Base-by-base conservation (phyloP, 2,797 vertebrate genomes). In the Siniperca obscura region DNA sequence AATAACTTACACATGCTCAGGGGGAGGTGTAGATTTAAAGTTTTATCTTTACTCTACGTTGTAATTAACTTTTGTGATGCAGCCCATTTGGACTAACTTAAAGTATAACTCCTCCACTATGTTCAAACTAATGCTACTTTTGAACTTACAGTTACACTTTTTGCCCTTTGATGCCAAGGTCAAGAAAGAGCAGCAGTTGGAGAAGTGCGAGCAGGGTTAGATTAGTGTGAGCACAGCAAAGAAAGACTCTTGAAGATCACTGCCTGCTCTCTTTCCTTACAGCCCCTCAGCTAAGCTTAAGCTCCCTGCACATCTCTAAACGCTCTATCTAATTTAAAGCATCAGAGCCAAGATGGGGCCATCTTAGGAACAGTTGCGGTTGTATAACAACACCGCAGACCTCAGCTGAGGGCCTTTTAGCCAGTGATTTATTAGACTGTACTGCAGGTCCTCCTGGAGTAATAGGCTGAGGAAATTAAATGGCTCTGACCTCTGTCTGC, bases 371-470 rank as follows among this genome's bases (percentile, higher is more conserved):
- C 81, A 67, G 83, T 70, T 66, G 69, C 70, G 67, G 57, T 71
- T 55, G 80, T 67, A 66, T 64, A 90, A 82, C 83, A 77, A 64
- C 82, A 78, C 48, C 22, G 55, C 60, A 80, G 79, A 80, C 81
- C 81, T 62, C 55, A 48, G 78, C 80, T 62, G 66, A 82, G 67
- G 68, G 82, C 76, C 87, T 85, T 81, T 90, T 85, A 90, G 72
- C 86, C 67, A 10, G 69, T 84, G 85, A 93, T 93, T 90, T 91
- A 93, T 90, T 88, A 77, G 83, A 86, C 84, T 38, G 27, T 80
- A 77, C 74, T 67, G 76, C 81, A 57, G 76, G 68, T 88, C 70
- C 85, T 85, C 67, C 64, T 52, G 61, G 81, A 81, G 62, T 27
- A 81, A 70, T 79, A 76, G 77, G 78, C 77, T 67, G 74, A 87